These are phyloP conservation scores for Galeruca laticollis DNA, from an alignment of 2,888 invertebrate species.

Conservation along the genomic window DNA sequence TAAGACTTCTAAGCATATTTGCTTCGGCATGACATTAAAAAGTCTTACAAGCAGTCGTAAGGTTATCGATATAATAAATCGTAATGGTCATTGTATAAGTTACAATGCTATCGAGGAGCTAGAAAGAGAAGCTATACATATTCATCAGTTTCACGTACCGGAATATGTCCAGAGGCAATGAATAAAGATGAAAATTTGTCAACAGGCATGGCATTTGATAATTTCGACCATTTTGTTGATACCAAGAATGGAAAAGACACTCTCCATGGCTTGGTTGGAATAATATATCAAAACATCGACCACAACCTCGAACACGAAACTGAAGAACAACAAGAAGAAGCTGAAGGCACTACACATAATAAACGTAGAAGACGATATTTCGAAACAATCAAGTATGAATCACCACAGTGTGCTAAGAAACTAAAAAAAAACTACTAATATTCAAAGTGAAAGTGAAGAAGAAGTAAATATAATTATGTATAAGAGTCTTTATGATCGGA, in stretches of 20 bases:
- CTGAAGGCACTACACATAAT: not conserved
- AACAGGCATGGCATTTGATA: slow-evolving; percentile 52
- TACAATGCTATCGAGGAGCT: too few relatives aligned
- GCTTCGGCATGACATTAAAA: too few relatives aligned
- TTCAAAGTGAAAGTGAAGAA: too few relatives aligned
- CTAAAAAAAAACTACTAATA: too few relatives aligned
- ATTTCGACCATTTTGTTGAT: slow-evolving; percentile 54
- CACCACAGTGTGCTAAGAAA: not conserved
- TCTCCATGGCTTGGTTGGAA: slow-evolving; percentile 50
- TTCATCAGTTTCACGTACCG: slow-evolving; percentile 14
- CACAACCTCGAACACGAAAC: not conserved
- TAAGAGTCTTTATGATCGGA: too few relatives aligned
- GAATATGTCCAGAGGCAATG: slow-evolving; percentile 31
- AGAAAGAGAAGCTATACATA: too few relatives aligned
- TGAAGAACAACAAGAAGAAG: not conserved
- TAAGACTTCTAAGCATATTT: too few relatives aligned
- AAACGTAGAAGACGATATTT: not conserved
- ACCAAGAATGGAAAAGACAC: slow-evolving; percentile 51
- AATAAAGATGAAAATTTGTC: slow-evolving; percentile 22
- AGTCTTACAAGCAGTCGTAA: too few relatives aligned
- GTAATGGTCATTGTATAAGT: too few relatives aligned
- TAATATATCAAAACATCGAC: slow-evolving; percentile 14
- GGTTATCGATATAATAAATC: too few relatives aligned
- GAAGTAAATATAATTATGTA: too few relatives aligned
- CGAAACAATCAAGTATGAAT: not conserved